These are phyloP conservation scores for Matsumyia berberina DNA, from an alignment of 2,888 invertebrate genomes.

Conservation along the genomic window DNA sequence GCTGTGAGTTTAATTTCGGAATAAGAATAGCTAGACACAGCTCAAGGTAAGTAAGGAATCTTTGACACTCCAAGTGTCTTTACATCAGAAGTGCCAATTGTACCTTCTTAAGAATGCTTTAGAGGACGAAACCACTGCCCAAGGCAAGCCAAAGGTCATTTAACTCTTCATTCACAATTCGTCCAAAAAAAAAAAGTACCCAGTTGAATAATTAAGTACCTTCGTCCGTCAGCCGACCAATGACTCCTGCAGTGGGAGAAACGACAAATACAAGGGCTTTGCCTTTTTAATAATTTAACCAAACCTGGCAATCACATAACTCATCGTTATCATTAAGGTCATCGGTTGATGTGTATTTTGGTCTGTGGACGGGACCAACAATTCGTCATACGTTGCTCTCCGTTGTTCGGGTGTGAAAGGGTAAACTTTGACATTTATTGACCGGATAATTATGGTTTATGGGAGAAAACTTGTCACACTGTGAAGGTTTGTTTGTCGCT, in stretches of 20 bases:
- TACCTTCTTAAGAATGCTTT: background rate
- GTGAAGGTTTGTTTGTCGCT: conserved; percentile 21
- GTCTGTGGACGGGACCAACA: background rate
- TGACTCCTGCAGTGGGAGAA: conserved; percentile 4
- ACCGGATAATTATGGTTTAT: conserved; percentile 74
- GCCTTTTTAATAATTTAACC: conserved; percentile 65
- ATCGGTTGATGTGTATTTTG: conserved; percentile 39
- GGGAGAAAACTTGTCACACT: conserved; percentile 63
- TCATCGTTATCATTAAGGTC: conserved; percentile 75
- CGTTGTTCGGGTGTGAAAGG: conserved; percentile 45
- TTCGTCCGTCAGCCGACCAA: background rate
- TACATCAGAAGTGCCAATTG: background rate
- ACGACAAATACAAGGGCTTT: conserved; percentile 5
- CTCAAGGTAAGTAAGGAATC: too few relatives aligned
- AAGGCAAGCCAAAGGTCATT: conserved; percentile 5
- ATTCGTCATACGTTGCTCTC: too few relatives aligned
- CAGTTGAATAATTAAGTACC: conserved; percentile 61
- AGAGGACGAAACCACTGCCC: background rate
- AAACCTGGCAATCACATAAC: conserved; percentile 66
- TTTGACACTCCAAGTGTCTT: too few relatives aligned
- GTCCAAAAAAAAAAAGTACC: conserved; percentile 24
- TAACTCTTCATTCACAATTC: conserved; percentile 16
- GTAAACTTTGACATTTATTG: conserved; percentile 75
- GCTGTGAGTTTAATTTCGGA: too few relatives aligned
- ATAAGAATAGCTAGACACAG: too few relatives aligned